Evolutionary conservation across 2,113 vertebrate genomes (phyloP).

Genomic region (Gorsachius goisagi): DNA sequence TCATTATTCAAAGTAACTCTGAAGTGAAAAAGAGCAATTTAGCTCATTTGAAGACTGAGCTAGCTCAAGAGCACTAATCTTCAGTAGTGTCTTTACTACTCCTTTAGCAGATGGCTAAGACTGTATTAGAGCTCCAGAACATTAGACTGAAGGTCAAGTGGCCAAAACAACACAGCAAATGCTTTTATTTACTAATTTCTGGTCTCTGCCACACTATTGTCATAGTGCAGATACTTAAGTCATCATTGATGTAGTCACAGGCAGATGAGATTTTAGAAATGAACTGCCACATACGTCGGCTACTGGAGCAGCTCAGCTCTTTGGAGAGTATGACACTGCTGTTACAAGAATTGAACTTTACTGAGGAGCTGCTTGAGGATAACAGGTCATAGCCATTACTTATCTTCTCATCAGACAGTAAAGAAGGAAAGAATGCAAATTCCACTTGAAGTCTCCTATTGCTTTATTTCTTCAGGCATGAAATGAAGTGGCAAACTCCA

Average conservation of each 20-base stretch:
- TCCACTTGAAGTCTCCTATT: not conserved
- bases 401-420: not conserved
- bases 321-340: not conserved
- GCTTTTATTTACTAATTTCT: slow-evolving; percentile 46
- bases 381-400: not conserved
- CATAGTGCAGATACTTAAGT: slow-evolving; percentile 18
- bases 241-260: slow-evolving; percentile 8
- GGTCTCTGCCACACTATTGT: slow-evolving; percentile 43
- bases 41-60: not conserved
- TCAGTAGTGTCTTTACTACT: not conserved
- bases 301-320: not conserved
- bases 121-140: slow-evolving; percentile 36
- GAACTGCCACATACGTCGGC: not conserved
- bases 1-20: not conserved
- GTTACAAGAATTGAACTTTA: slow-evolving; percentile 29
- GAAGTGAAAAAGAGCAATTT: slow-evolving; percentile 6
- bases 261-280: slow-evolving; percentile 14
- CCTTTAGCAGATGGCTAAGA: not conserved
- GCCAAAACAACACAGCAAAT: slow-evolving; percentile 24
- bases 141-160: not conserved
- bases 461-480: not conserved
- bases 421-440: not conserved
- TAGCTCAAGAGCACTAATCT: not conserved
- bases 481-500: not conserved
- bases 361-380: slow-evolving; percentile 14